Percentiles rank a stretch among this genome's conserved stretches.
Evolutionary conservation across 2,113 vertebrate species (phyloP).

Genomic region (Natator depressus): DNA sequence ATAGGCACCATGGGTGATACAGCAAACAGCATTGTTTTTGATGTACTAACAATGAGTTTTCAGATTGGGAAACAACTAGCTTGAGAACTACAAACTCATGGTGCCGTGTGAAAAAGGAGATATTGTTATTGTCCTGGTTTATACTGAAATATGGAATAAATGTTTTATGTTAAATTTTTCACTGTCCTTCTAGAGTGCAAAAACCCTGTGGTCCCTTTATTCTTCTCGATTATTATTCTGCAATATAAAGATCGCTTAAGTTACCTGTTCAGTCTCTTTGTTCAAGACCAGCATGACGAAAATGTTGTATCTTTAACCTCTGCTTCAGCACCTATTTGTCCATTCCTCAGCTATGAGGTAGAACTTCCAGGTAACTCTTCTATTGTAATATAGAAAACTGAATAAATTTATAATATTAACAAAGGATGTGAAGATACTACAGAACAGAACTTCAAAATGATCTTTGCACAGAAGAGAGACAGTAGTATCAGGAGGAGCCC

Average conservation of each 20-base stretch:
- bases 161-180: not conserved
- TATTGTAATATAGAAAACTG: not conserved
- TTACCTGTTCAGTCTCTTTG: not conserved
- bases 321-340: not conserved
- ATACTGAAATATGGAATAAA: not conserved
- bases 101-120: not conserved
- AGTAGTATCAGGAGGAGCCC: not conserved
- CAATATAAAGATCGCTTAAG: not conserved
- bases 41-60: not conserved
- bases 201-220: not conserved
- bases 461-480: not conserved
- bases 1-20: not conserved
- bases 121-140: not conserved
- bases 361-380: not conserved
- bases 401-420: not conserved
- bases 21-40: not conserved
- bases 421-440: not conserved
- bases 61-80: not conserved
- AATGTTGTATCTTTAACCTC: not conserved
- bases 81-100: accelerated
- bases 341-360: not conserved
- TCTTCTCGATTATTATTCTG: not conserved
- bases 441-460: not conserved
- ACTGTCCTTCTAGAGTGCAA: not conserved
- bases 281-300: not conserved